Base-by-base conservation (phyloP, 2,797 vertebrate species). In the Synanceia verrucosa region DNA sequence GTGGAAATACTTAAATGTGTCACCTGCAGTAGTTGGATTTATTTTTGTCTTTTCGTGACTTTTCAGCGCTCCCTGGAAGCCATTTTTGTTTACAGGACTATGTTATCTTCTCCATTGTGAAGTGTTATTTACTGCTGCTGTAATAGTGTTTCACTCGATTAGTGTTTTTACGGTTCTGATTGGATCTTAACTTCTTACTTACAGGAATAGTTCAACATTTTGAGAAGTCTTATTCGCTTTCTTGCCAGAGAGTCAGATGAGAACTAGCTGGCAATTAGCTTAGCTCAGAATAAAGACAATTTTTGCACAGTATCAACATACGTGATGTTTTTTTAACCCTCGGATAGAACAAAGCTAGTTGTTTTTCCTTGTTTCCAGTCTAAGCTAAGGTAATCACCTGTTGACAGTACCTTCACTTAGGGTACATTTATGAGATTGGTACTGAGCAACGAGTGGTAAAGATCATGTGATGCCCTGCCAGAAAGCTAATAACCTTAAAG, bases 1-100 rank as follows among this genome's bases (percentile, higher is more conserved):
- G 55, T 67, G 47, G 63, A 79, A 60, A 70, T 53, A 44, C 43
- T 47, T 79, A 65, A 36, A 52, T 66, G 77, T 79, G 50, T 79
- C 84, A 83, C 78, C 84, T 82, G 78, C 72, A 34, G 36, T 24
- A 66, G 18, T 50, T 74, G 41, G 36, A 69, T 82, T 76, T 12
- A 53, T 57, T 50, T 76, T 34, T 29, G 65, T 56, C 34, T 74
- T n/a, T n/a, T n/a, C n/a, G n/a, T n/a, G n/a, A n/a, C n/a, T n/a
- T n/a, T n/a, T 57, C 41, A 21, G 33, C 48, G 19, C 47, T 46
- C 10, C 55, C n/a, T n/a, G 13, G 21, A 16, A 11, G 48, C 7
- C 24, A 44, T 4, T 43, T 43, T 48, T 48, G n/a, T 65, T 44
- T 50, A 57, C 10, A 53, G 48, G 28, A 48, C 3, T 24, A 53